A percentile compares a stretch with the other conserved stretches of the same genome.
phyloP scores from a whole-genome alignment of 2,113 vertebrate genomes.

The Amazona vittata region DNA sequence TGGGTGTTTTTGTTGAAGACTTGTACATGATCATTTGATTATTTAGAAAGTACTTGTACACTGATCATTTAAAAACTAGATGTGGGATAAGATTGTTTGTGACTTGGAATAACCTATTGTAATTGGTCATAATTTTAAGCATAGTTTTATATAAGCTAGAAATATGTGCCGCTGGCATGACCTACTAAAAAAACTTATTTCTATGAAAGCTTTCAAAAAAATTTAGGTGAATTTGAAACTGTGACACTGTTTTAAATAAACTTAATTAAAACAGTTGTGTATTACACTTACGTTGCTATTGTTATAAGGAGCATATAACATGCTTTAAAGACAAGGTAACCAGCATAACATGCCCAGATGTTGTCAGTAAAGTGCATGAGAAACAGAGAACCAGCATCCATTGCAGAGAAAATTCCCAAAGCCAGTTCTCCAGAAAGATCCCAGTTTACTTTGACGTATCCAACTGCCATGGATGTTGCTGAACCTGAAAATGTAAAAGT shows the following conservation, averaged over 20 bases:
- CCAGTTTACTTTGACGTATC: conserved; percentile 85
- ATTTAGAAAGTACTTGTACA: not conserved
- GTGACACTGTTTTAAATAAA: not conserved
- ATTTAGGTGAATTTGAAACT: not conserved
- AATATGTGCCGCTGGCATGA: not conserved
- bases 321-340: conserved; percentile 87
- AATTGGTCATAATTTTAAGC: not conserved
- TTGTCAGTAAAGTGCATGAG: conserved; percentile 82
- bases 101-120: not conserved
- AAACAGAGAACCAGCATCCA: conserved; percentile 81
- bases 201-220: not conserved
- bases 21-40: not conserved
- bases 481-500: conserved; percentile 78
- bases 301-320: conserved; percentile 92
- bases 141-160: not conserved
- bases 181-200: not conserved
- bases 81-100: not conserved
- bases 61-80: not conserved
- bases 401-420: conserved; percentile 83
- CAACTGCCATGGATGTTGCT: conserved; percentile 80
- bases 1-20: not conserved
- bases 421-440: conserved; percentile 86
- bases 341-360: conserved; percentile 89
- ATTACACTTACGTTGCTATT: conserved; percentile 86
- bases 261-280: not conserved